phyloP scores from a whole-genome alignment of 2,113 vertebrate species.

The Oxyruncus cristatus region DNA sequence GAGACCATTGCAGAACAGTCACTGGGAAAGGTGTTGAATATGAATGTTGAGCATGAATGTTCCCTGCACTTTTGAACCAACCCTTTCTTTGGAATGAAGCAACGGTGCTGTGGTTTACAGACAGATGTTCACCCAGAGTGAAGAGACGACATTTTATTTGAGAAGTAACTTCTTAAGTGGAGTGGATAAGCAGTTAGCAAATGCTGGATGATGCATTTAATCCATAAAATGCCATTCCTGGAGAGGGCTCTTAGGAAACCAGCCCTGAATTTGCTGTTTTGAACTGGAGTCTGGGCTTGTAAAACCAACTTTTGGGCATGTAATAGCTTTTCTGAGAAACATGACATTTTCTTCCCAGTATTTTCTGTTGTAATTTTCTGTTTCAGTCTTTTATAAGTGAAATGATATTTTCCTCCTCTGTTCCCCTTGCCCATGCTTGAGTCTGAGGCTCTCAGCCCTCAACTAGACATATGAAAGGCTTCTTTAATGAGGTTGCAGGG shows the following conservation, averaged over 20 bases:
- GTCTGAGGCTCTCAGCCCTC: neutral
- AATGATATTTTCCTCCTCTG: neutral
- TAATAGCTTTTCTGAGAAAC: neutral
- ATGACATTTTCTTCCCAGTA: neutral
- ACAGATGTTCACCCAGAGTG: neutral
- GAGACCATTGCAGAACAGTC: neutral
- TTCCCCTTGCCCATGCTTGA: neutral
- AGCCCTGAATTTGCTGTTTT: neutral
- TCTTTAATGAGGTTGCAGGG: neutral
- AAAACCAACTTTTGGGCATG: neutral
- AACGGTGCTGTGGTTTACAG: neutral
- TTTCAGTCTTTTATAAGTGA: neutral
- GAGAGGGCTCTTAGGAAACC: neutral
- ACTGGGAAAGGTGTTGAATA: accelerated
- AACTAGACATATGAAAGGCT: neutral
- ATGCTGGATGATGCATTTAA: neutral
- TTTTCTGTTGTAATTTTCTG: neutral
- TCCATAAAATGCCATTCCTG: neutral
- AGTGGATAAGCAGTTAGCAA: neutral
- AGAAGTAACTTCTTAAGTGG: neutral
- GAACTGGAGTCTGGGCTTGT: neutral
- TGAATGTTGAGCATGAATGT: neutral
- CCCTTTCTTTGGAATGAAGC: neutral
- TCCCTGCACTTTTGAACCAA: neutral
- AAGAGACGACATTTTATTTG: neutral